These are phyloP conservation scores for Tenthredo livida DNA, from an alignment of 2,888 invertebrate genomes.

Conservation along the genomic window DNA sequence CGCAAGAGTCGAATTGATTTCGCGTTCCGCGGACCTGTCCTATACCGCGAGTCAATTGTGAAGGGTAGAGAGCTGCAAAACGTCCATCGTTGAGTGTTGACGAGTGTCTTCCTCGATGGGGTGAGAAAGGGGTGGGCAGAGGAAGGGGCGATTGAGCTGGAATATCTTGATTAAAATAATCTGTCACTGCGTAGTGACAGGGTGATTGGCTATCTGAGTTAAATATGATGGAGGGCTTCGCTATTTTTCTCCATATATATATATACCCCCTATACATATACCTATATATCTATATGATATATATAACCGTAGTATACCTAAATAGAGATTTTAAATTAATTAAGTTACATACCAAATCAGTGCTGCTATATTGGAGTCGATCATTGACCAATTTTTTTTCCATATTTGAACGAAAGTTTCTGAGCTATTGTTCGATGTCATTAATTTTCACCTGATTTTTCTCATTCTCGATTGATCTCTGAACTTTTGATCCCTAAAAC, in stretches of 20 bases:
- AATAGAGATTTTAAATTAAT: neutral
- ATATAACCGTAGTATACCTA: neutral
- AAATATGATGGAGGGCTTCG: slow-evolving; percentile 69
- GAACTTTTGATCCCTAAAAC: too few relatives aligned
- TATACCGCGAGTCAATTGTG: neutral
- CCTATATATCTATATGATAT: neutral
- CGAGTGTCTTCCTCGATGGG: slow-evolving; percentile 29
- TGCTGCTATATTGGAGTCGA: too few relatives aligned
- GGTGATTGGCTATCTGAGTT: slow-evolving; percentile 69
- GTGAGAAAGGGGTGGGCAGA: slow-evolving; percentile 34
- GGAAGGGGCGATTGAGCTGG: slow-evolving; percentile 57
- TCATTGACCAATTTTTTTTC: too few relatives aligned
- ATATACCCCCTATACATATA: too few relatives aligned
- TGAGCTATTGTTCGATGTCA: too few relatives aligned
- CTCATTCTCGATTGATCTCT: too few relatives aligned
- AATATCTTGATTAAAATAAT: slow-evolving; percentile 73
- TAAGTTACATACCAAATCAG: neutral
- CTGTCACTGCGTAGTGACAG: slow-evolving; percentile 69
- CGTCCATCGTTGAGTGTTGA: slow-evolving; percentile 28
- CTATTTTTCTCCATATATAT: slow-evolving; percentile 7
- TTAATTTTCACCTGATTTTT: too few relatives aligned
- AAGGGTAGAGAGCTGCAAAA: neutral
- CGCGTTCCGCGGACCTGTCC: neutral
- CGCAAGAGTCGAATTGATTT: slow-evolving; percentile 18
- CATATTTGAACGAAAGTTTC: too few relatives aligned